phyloP scores from a whole-genome alignment of 2,113 vertebrate species.

The Alexandromys fortis region DNA sequence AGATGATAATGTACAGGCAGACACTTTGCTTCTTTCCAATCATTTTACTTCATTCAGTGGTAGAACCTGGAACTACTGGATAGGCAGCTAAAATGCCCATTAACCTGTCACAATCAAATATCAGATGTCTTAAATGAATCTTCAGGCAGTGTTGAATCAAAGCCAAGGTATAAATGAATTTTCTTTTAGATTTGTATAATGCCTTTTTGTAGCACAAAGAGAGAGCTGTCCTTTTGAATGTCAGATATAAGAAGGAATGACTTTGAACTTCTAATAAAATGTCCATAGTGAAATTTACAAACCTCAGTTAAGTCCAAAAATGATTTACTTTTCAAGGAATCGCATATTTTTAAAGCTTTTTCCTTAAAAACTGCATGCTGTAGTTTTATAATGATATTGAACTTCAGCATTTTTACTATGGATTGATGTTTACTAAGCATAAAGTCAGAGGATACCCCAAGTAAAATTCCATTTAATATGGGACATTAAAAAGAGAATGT shows the following conservation, averaged over 20 bases:
- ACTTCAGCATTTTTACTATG: not conserved
- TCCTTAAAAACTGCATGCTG: not conserved
- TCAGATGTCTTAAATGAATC: slow-evolving; percentile 57
- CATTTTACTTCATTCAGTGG: slow-evolving; percentile 55
- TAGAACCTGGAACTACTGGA: slow-evolving; percentile 40
- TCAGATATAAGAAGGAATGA: slow-evolving; percentile 46
- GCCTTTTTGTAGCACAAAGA: slow-evolving; percentile 27
- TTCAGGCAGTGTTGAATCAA: slow-evolving; percentile 53
- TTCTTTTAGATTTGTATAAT: slow-evolving; percentile 51
- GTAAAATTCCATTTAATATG: not conserved
- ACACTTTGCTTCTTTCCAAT: slow-evolving; percentile 52
- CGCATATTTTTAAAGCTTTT: not conserved
- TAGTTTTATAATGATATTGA: not conserved
- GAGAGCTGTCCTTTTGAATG: slow-evolving; percentile 61
- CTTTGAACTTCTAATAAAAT: not conserved
- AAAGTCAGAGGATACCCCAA: not conserved
- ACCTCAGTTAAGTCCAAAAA: not conserved
- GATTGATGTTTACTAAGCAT: not conserved
- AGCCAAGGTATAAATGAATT: slow-evolving; percentile 63
- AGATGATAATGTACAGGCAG: slow-evolving; percentile 16
- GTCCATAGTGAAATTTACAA: not conserved
- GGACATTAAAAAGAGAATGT: not conserved
- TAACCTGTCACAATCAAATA: slow-evolving; percentile 69
- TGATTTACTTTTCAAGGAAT: not conserved
- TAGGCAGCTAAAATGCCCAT: slow-evolving; percentile 44